Conservation (phyloP, 2,888 invertebrate species). For the Tetrapedia diversipes region DNA sequence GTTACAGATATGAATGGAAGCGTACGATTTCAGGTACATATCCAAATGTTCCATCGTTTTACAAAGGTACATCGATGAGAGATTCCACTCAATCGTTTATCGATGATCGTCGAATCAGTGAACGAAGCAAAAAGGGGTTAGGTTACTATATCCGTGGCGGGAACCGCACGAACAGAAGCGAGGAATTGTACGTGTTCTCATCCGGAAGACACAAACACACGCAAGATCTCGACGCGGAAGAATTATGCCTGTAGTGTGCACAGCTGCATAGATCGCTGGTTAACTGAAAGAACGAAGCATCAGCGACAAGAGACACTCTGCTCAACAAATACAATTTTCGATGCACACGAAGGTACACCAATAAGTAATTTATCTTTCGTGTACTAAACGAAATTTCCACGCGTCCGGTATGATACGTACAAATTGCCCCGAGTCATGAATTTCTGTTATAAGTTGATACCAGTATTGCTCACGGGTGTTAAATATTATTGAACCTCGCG, state of each 20-base stretch:
- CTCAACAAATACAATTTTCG: not conserved
- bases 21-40: conserved; percentile 66
- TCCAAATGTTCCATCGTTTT: conserved; percentile 71
- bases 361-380: not conserved
- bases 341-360: not conserved
- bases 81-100: conserved; percentile 63
- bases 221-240: conserved; percentile 60
- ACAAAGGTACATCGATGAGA: conserved; percentile 72
- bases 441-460: not conserved
- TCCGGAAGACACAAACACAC: conserved; percentile 66
- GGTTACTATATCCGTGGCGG: conserved; percentile 59
- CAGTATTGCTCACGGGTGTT: not conserved
- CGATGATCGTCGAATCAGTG: conserved; percentile 52
- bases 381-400: conserved; percentile 6
- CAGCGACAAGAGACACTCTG: not conserved
- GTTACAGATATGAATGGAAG: conserved; percentile 73
- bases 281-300: no score
- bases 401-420: not conserved
- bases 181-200: conserved; percentile 71
- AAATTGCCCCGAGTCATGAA: no score
- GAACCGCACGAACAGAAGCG: conserved; percentile 53
- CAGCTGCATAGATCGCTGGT: not conserved
- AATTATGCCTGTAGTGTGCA: conserved; percentile 67
- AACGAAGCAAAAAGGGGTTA: conserved; percentile 57
- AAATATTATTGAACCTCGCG: no score